Base-by-base conservation (phyloP, 2,797 vertebrate species). In the Mormyrops attenuatus region DNA sequence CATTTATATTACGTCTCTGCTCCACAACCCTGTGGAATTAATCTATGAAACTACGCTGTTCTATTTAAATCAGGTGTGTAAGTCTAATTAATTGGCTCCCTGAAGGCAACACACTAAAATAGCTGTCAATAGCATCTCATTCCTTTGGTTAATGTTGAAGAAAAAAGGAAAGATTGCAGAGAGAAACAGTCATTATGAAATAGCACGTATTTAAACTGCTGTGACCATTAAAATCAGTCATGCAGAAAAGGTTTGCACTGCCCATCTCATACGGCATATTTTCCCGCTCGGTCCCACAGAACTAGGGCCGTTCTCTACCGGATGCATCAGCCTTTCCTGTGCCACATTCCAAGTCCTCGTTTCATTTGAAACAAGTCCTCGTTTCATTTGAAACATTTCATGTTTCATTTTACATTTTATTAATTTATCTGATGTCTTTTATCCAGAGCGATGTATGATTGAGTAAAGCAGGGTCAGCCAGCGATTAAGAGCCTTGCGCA, bases 171-270 rank as follows among this genome's bases (percentile, higher is more conserved):
- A 9, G 50, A 77, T 77, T 49, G 88, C 26, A 44, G 80, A 63
- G 55, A 26, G 52, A n/a, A 88, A 49, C 53, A 87, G 63, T 73
- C 69, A 90, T 90, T 90, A 84, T 84, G 55, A 63, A 88, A 88
- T 20, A 63, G 26, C 87, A 90, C 22, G n/a, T 69, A 57, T 77
- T 88, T 50, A 87, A 66, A 69, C 87, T 88, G 11, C 53, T 52
- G 53, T 44, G 77, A 66, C 73, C n/a, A 66, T 88, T 88, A 88
- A 90, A 84, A 60, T 50, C 89, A 85, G 87, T 49, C 89, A 44
- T 20, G 66, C 85, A 77, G 44, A 87, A 77, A 55, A 89, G 11
- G 47, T 30, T 44, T 30, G 60, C 53, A 22, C 38, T 80, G 53
- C 55, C 34, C 9, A 2, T 38, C 52, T 38, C n/a, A 6, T 49